These are phyloP conservation scores for Drosophila nigromelanica DNA, from an alignment of 1,140 invertebrate genomes.

Conservation along the genomic window DNA sequence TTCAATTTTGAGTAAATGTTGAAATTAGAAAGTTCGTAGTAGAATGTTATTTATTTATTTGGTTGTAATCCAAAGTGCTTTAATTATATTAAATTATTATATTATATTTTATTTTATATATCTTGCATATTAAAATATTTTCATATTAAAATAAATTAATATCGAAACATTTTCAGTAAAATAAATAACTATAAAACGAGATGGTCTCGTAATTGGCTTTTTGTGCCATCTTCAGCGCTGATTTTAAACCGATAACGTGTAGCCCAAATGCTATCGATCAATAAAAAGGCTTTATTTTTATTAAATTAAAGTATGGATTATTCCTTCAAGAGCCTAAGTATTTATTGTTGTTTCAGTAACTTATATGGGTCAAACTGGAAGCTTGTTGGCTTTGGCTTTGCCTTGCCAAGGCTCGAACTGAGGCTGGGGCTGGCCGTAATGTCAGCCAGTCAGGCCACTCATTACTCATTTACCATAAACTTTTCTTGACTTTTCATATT, in stretches of 20 bases:
- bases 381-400: no score
- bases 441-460: slow-evolving; percentile 66
- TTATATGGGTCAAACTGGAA: slow-evolving; percentile 18
- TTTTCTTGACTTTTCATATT: slow-evolving; percentile 79
- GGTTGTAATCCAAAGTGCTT: no score
- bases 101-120: slow-evolving; percentile 1
- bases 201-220: no score
- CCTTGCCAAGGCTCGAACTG: slow-evolving; percentile 2
- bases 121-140: no score
- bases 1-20: slow-evolving; percentile 3
- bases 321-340: not conserved
- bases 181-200: no score
- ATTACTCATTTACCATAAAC: slow-evolving; percentile 79
- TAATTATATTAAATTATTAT: no score
- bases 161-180: no score
- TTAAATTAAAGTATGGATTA: not conserved
- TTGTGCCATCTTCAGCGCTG: no score
- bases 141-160: no score
- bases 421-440: slow-evolving; percentile 31
- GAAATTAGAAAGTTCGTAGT: no score
- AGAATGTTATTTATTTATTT: slow-evolving; percentile 1
- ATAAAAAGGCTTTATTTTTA: slow-evolving; percentile 3
- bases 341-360: slow-evolving; percentile 7
- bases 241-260: not conserved
- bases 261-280: not conserved